phyloP scores from a whole-genome alignment of 2,797 vertebrate species.

The Zonotrichia albicollis region DNA sequence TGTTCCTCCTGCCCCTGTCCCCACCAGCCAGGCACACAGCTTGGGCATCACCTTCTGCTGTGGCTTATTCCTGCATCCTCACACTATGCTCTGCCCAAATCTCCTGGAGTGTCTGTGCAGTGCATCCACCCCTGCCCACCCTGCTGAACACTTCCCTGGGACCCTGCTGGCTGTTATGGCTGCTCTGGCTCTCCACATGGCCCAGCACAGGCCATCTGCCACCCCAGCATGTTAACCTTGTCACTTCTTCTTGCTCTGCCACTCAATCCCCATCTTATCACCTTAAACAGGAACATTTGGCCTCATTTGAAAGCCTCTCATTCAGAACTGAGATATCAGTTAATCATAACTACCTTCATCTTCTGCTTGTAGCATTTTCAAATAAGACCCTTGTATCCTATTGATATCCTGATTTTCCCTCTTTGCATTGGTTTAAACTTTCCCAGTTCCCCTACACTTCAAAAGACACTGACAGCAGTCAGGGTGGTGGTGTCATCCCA shows the following conservation, averaged over 20 bases:
- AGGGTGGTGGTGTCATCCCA: not conserved
- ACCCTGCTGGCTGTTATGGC: not conserved
- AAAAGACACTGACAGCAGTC: not conserved
- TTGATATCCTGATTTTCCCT: not conserved
- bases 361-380: not conserved
- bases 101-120: fast-evolving
- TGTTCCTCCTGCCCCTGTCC: not conserved
- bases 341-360: not conserved
- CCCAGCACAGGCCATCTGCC: not conserved
- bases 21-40: not conserved
- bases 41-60: not conserved
- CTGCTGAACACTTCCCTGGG: fast-evolving
- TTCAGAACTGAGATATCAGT: not conserved
- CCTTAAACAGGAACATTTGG: not conserved
- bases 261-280: not conserved
- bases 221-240: not conserved
- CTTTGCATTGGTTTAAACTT: not conserved
- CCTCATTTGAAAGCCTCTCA: not conserved
- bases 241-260: not conserved
- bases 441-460: not conserved
- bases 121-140: fast-evolving
- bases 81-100: not conserved
- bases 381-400: not conserved
- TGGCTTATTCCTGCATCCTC: not conserved
- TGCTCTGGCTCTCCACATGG: not conserved